phyloP scores from a whole-genome alignment of 2,888 invertebrate species.

The Drosophila histrio region DNA sequence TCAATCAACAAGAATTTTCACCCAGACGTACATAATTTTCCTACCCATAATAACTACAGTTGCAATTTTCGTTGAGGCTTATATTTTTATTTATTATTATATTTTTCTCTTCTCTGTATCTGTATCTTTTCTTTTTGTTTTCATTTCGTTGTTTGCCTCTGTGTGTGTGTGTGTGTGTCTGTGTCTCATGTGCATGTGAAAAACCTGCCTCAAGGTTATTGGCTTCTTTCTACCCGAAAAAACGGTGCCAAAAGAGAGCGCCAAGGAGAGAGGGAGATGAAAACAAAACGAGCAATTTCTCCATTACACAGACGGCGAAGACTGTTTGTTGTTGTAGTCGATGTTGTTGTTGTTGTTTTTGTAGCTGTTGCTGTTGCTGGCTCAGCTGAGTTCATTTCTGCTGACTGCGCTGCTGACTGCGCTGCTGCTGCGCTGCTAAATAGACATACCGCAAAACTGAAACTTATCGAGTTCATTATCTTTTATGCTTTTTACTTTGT shows the following conservation, averaged over 20 bases:
- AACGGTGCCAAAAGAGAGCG: constrained; percentile 48
- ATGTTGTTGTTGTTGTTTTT: constrained; percentile 25
- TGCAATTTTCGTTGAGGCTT: constrained; percentile 16
- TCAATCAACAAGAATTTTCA: constrained; percentile 14
- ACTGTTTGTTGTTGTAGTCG: too few relatives aligned
- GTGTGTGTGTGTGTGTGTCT: constrained; percentile 12
- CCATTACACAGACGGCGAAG: constrained; percentile 66
- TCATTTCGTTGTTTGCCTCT: constrained; percentile 21
- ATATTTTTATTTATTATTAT: constrained; percentile 7
- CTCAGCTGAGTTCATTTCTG: constrained; percentile 55
- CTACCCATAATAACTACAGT: constrained; percentile 8
- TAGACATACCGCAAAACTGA: constrained; percentile 44
- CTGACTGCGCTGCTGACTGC: constrained; percentile 25
- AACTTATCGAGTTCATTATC: constrained; percentile 71
- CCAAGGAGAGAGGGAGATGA: constrained; percentile 5
- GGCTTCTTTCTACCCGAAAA: constrained; percentile 59
- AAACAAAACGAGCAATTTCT: constrained; percentile 58
- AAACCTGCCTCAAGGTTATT: constrained; percentile 79
- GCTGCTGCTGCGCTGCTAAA: constrained; percentile 18
- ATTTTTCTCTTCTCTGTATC: constrained; percentile 4
- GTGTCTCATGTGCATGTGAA: constrained; percentile 65
- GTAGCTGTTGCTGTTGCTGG: constrained; percentile 18
- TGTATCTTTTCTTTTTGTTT: constrained; percentile 13
- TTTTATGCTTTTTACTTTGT: constrained; percentile 42
- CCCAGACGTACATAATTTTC: neutral